Evolutionary conservation across 2,888 invertebrate genomes (phyloP).

Genomic region (Linnaemya tessellans): DNA sequence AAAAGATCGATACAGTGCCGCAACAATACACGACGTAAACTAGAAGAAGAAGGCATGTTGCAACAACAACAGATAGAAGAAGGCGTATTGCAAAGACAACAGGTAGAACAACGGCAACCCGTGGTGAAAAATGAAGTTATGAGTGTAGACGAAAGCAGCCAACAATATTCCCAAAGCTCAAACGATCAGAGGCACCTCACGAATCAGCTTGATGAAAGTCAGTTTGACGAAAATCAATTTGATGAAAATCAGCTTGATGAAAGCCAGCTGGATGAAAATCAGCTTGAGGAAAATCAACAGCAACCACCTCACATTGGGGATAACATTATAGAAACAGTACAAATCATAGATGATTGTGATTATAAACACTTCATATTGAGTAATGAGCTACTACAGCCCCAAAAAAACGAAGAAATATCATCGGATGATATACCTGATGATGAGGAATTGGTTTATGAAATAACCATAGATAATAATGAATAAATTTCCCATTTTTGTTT

Average conservation of each 20-base stretch:
- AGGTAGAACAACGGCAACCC: conserved; percentile 38
- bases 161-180: conserved; percentile 53
- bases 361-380: conserved; percentile 62
- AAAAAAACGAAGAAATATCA: conserved; percentile 50
- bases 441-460: conserved; percentile 70
- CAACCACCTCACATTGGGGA: conserved; percentile 26
- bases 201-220: conserved; percentile 32
- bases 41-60: conserved; percentile 65
- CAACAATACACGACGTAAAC: conserved; percentile 78
- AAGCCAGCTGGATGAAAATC: too few species aligned
- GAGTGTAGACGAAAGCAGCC: conserved; percentile 47
- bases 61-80: conserved; percentile 58
- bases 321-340: conserved; percentile 48
- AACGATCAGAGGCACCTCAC: conserved; percentile 21
- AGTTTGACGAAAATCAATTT: too few species aligned
- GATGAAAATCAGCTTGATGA: too few species aligned
- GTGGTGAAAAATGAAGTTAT: not conserved
- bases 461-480: conserved; percentile 71
- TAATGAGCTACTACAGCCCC: conserved; percentile 54
- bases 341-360: conserved; percentile 62
- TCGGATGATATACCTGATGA: conserved; percentile 59
- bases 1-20: conserved; percentile 81
- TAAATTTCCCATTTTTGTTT: conserved; percentile 24
- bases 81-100: conserved; percentile 50
- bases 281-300: too few species aligned